Evolutionary conservation across 2,797 vertebrate species (phyloP).

Genomic region (Meda fulgida): DNA sequence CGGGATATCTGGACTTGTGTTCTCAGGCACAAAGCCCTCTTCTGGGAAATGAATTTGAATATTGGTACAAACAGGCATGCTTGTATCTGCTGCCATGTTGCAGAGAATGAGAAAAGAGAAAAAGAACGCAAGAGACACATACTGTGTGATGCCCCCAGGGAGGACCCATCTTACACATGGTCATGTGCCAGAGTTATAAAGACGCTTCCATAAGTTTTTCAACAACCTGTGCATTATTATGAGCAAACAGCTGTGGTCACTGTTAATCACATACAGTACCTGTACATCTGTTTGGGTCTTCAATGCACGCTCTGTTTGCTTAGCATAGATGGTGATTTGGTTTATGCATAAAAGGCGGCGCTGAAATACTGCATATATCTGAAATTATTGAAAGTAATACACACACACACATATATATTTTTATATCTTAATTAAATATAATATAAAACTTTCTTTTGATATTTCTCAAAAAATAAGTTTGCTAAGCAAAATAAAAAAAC

Average conservation of each 20-base stretch:
- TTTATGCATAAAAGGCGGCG: neutral
- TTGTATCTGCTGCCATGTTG: slow-evolving; percentile 47
- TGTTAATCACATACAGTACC: slow-evolving; percentile 72
- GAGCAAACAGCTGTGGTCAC: slow-evolving; percentile 76
- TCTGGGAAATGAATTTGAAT: slow-evolving; percentile 56
- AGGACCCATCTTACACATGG: slow-evolving; percentile 62
- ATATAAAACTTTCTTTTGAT: neutral
- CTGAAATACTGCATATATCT: neutral
- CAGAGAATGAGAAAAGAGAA: slow-evolving; percentile 33
- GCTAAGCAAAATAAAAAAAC: fast-evolving
- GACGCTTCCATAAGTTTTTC: slow-evolving; percentile 65
- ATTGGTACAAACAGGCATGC: slow-evolving; percentile 64
- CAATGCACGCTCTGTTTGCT: neutral
- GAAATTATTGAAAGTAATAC: neutral
- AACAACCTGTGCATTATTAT: slow-evolving; percentile 70
- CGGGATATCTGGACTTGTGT: slow-evolving; percentile 62
- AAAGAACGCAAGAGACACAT: slow-evolving; percentile 3
- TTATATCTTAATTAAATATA: neutral
- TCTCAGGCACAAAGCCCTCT: slow-evolving; percentile 64
- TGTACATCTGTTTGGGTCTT: slow-evolving; percentile 70
- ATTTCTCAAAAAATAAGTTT: neutral
- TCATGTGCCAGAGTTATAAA: slow-evolving; percentile 56
- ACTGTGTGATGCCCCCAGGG: slow-evolving; percentile 39
- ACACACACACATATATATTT: neutral
- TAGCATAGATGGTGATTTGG: neutral